Evolutionary conservation across 2,888 invertebrate species (phyloP).

Genomic region (Labia minor): DNA sequence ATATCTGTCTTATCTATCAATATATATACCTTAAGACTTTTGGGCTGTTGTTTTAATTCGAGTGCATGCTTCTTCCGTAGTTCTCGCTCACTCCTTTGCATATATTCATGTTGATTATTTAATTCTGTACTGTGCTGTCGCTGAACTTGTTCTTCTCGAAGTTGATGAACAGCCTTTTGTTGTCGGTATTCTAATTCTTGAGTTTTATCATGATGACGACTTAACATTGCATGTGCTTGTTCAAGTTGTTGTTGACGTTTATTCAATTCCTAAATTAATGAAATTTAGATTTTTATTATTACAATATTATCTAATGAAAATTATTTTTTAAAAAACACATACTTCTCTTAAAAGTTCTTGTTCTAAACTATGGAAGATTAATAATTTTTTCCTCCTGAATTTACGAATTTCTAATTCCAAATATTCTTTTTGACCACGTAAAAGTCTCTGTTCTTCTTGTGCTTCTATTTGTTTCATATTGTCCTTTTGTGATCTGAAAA

Average conservation of each 20-base stretch:
- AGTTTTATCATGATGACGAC: conserved; percentile 94
- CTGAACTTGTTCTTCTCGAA: conserved; percentile 75
- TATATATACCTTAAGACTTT: conserved; percentile 77
- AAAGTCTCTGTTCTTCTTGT: conserved; percentile 77
- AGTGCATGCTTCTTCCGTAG: conserved; percentile 91
- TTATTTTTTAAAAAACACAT: conserved; percentile 28
- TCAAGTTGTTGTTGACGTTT: conserved; percentile 92
- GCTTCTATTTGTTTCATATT: conserved; percentile 82
- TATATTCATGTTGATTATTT: conserved; percentile 92
- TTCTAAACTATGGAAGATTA: conserved; percentile 76
- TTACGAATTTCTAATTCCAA: conserved; percentile 86
- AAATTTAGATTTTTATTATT: neutral
- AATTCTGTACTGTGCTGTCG: conserved; percentile 91
- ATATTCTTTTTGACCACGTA: conserved; percentile 80
- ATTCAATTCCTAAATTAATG: conserved; percentile 64
- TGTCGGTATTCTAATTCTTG: conserved; percentile 93
- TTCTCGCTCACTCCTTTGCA: conserved; percentile 86
- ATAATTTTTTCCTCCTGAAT: conserved; percentile 80
- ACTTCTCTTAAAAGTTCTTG: conserved; percentile 85
- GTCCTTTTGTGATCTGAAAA: conserved; percentile 70
- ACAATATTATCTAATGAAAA: conserved; percentile 15
- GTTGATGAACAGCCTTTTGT: conserved; percentile 84
- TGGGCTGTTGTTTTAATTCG: conserved; percentile 95
- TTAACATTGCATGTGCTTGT: conserved; percentile 84
- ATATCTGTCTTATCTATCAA: neutral